phyloP scores from a whole-genome alignment of 1,140 invertebrate genomes.

The Nephila pilipes region DNA sequence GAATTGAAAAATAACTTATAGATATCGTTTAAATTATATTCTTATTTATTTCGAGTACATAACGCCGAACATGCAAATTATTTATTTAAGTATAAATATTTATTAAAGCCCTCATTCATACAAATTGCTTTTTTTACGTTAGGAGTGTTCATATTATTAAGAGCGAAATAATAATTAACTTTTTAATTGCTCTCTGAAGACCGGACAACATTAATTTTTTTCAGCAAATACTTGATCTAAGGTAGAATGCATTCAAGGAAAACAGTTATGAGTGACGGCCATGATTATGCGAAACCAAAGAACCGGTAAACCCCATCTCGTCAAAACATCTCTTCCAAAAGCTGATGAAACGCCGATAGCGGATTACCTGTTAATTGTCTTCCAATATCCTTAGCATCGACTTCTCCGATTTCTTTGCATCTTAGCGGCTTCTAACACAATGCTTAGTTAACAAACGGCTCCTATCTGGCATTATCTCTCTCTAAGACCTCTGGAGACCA shows the following conservation, averaged over 20 bases:
- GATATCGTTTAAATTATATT: too few species aligned
- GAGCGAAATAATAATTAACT: too few species aligned
- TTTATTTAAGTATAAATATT: too few species aligned
- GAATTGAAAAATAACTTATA: too few species aligned
- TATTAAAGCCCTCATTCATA: too few species aligned
- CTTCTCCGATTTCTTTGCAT: not conserved
- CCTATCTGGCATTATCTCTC: not conserved
- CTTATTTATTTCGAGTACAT: too few species aligned
- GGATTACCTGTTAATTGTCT: not conserved
- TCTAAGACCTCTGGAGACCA: not conserved
- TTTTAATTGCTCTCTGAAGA: too few species aligned
- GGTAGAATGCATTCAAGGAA: not conserved
- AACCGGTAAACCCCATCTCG: not conserved
- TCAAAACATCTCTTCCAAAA: not conserved
- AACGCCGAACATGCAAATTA: too few species aligned
- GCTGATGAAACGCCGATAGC: not conserved
- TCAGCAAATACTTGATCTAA: too few species aligned
- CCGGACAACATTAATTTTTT: too few species aligned
- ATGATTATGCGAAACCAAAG: not conserved
- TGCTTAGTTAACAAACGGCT: conserved; percentile 2
- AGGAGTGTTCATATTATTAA: too few species aligned
- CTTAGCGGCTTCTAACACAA: conserved; percentile 1
- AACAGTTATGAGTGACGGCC: not conserved
- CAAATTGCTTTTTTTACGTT: too few species aligned
- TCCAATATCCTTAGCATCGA: not conserved